phyloP scores from a whole-genome alignment of 2,113 vertebrate species.

The Electrona antarctica region DNA sequence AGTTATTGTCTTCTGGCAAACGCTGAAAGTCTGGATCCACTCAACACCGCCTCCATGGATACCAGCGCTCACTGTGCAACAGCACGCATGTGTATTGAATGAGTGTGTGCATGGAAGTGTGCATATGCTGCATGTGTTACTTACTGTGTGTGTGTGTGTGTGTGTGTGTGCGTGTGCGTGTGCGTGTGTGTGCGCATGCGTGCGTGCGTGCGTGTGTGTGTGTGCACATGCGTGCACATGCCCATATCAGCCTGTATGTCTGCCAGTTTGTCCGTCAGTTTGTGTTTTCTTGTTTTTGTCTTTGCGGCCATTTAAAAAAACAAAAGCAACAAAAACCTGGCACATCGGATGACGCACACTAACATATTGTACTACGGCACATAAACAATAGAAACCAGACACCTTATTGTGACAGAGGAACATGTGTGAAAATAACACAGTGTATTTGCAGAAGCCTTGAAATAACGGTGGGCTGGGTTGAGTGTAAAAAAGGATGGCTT shows the following conservation, averaged over 20 bases:
- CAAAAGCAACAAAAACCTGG: background rate
- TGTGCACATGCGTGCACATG: background rate
- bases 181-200: background rate
- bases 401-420: slow-evolving; percentile 49
- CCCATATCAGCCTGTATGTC: background rate
- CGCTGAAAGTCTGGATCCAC: background rate
- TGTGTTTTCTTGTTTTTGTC: slow-evolving; percentile 4
- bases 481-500: slow-evolving; percentile 56
- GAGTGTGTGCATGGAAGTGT: background rate
- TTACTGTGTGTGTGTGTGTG: background rate
- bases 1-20: background rate
- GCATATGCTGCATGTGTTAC: background rate
- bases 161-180: background rate
- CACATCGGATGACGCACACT: slow-evolving; percentile 46
- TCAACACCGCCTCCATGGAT: background rate
- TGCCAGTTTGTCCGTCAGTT: slow-evolving; percentile 8
- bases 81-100: background rate
- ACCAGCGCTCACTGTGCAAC: background rate
- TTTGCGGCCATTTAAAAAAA: slow-evolving; percentile 26
- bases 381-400: slow-evolving; percentile 65
- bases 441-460: slow-evolving; percentile 45
- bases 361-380: slow-evolving; percentile 1
- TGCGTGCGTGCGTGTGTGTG: background rate
- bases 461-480: slow-evolving; percentile 35
- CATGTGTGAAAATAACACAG: slow-evolving; percentile 61